Evolutionary conservation across 2,888 invertebrate species (phyloP), one percentile per base, ranked within the genome.

Genomic region (Arge pagana): DNA sequence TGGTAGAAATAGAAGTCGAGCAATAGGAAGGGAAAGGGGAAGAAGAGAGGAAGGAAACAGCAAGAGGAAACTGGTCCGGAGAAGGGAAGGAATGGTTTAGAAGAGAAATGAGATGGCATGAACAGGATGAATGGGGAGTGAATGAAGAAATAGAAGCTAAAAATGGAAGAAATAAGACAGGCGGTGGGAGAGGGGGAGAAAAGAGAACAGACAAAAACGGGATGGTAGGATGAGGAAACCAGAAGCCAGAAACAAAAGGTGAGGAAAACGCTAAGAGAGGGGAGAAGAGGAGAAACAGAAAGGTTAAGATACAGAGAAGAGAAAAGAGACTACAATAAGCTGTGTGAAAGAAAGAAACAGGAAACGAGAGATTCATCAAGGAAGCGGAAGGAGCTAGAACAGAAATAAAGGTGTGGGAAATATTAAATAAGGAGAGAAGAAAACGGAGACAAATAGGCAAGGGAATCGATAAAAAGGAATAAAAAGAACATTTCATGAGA

Each of bases 101-200:
- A 13, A 35, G 35, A 35, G 40, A 6, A 15, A n/a, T 40, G 16
- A 24, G 10, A 0, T 40, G 26, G 40, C 2, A 7, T 2, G 23
- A 7, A 16, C n/a, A 1, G 10, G 19, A 28, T 1, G 10, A 1
- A 2, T 4, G 10, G 10, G 40, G 4, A 6, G 10, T 13, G 18
- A 3, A 24, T n/a, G 40, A 23, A 4, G 40, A 40, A 24, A 24
- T 40, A 26, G 13, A 24, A 19, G 24, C 1, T 18, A 41, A 19
- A 40, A 40, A 8, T 28, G 40, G 41, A 18, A 26, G 26, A 16
- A 31, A 40, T 40, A 52, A 8, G 10, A 36, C 24, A 26, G 28
- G 18, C 28, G 35, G 18, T 7, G n/a, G 24, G 37, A 11, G 18
- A 26, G 23, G 7, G 2, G 8, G 15, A 30, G 18, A n/a, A n/a